Conservation (phyloP, 2,797 vertebrate genomes). For the Sebastes cheni region DNA sequence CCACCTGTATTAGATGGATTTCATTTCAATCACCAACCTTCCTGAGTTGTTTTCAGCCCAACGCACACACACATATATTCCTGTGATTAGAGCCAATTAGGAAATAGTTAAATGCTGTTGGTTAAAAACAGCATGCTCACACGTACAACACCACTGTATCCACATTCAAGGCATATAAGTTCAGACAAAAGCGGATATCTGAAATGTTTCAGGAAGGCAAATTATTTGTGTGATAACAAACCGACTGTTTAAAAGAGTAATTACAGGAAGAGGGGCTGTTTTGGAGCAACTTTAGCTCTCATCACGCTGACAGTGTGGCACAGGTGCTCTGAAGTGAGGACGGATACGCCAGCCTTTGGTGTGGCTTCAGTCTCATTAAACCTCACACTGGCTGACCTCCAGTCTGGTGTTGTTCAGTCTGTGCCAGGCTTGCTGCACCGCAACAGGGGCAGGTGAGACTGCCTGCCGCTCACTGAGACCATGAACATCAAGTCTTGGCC, state of each 20-base stretch:
- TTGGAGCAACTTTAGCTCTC: constrained; percentile 57
- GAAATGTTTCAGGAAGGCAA: constrained; percentile 44
- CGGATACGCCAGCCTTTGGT: constrained; percentile 63
- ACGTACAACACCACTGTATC: not conserved
- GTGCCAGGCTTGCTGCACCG: constrained; percentile 58
- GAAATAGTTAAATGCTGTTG: constrained; percentile 11
- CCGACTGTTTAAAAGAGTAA: constrained; percentile 41
- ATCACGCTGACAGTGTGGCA: constrained; percentile 52
- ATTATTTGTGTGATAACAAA: constrained; percentile 65
- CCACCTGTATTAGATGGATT: not conserved
- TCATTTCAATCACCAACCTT: constrained; percentile 39
- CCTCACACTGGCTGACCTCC: constrained; percentile 73
- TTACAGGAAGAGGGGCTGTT: constrained; percentile 66
- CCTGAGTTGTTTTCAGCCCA: constrained; percentile 2
- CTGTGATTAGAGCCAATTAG: constrained; percentile 33
- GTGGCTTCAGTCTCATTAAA: constrained; percentile 71
- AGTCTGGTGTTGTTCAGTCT: constrained; percentile 51
- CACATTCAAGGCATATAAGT: constrained; percentile 8
- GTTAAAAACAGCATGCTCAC: not conserved
- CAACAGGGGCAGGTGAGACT: constrained; percentile 60
- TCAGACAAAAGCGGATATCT: constrained; percentile 28
- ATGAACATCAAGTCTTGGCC: constrained; percentile 43
- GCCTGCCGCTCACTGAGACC: constrained; percentile 50
- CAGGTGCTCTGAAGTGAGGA: constrained; percentile 65
- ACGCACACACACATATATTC: not conserved